A percentile compares a stretch with the other conserved stretches of the same genome.
Evolutionary conservation across 2,113 vertebrate species (phyloP).

Genomic region (Thunnus maccoyii): DNA sequence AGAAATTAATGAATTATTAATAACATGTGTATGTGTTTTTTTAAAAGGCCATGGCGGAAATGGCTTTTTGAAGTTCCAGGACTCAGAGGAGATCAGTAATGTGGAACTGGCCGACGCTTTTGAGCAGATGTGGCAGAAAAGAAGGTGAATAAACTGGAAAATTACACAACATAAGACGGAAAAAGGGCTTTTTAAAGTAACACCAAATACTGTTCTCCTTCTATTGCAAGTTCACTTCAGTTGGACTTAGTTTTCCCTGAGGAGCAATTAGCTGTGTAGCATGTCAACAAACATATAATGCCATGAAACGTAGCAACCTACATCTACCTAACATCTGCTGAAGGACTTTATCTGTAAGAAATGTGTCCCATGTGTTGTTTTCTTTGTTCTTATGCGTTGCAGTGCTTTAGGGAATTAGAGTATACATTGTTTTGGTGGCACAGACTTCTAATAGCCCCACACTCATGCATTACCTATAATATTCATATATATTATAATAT

Average conservation of each 20-base stretch:
- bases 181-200: background rate
- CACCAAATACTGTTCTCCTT: background rate
- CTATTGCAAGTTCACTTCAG: background rate
- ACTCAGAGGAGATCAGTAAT: constrained; percentile 99
- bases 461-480: background rate
- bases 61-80: constrained; percentile 98
- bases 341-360: background rate
- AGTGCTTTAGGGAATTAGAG: no score
- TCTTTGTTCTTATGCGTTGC: background rate
- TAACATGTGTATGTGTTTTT: background rate
- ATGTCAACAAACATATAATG: background rate
- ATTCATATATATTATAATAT: no score
- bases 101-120: constrained; percentile 98
- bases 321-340: background rate
- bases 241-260: background rate
- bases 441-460: background rate
- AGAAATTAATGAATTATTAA: constrained; percentile 26
- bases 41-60: constrained; percentile 95
- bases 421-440: no score
- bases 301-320: background rate
- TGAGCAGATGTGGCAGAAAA: constrained; percentile 99
- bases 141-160: constrained; percentile 84
- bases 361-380: background rate
- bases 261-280: constrained; percentile 2
- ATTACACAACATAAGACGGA: background rate